These are phyloP conservation scores for Eptatretus atami DNA, from an alignment of 2,797 vertebrate species.

Conservation along the genomic window DNA sequence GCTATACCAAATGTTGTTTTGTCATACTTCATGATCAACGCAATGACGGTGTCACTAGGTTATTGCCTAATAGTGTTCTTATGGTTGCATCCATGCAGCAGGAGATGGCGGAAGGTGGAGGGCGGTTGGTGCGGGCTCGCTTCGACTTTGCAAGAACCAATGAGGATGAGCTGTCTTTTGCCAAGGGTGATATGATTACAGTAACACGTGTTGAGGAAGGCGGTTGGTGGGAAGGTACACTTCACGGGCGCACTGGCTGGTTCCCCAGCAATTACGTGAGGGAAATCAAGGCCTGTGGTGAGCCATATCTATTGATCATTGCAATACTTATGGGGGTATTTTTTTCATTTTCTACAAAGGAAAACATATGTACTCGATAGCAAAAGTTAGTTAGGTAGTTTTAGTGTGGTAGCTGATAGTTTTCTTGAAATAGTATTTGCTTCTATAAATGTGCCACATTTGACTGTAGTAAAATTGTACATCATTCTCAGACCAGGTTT, in stretches of 20 bases:
- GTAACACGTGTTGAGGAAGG: constrained; percentile 81
- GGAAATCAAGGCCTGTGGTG: constrained; percentile 68
- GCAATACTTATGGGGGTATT: not conserved
- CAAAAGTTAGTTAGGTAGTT: too few species aligned
- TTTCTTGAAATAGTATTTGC: too few species aligned
- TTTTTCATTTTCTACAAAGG: too few species aligned
- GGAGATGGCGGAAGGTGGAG: constrained; percentile 91
- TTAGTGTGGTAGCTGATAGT: too few species aligned
- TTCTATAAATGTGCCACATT: too few species aligned
- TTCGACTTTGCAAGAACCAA: constrained; percentile 97
- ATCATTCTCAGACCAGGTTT: too few species aligned
- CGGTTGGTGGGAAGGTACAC: constrained; percentile 85
- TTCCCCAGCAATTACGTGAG: constrained; percentile 96
- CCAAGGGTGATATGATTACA: constrained; percentile 63
- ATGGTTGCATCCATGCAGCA: constrained; percentile 11
- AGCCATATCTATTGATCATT: constrained; percentile 15
- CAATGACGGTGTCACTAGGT: too few species aligned
- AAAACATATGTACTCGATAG: too few species aligned
- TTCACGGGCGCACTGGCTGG: constrained; percentile 70
- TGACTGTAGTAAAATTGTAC: too few species aligned
- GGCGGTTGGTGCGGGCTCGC: constrained; percentile 56
- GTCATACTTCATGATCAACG: too few species aligned
- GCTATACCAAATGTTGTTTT: too few species aligned
- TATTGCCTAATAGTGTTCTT: too few species aligned
- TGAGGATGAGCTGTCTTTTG: constrained; percentile 76